Percentiles rank a stretch among this genome's conserved stretches.
phyloP scores from a whole-genome alignment of 2,888 invertebrate genomes.

The Eristalis pertinax region DNA sequence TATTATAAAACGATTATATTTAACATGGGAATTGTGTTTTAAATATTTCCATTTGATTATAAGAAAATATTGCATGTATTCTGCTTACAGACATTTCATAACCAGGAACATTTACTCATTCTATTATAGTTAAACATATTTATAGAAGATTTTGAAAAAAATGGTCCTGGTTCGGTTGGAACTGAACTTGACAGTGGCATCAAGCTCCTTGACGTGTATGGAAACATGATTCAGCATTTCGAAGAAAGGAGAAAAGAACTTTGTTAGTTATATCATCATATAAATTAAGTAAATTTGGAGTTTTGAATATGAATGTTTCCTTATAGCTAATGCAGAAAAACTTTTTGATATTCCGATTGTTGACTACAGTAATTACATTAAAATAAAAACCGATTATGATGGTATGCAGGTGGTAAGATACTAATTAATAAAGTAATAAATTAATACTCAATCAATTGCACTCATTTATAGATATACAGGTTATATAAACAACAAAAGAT shows the following conservation, averaged over 20 bases:
- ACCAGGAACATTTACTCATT: background rate
- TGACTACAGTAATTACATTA: slow-evolving; percentile 89
- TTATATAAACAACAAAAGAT: slow-evolving; percentile 90
- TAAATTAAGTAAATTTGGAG: slow-evolving; percentile 43
- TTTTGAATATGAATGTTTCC: slow-evolving; percentile 20
- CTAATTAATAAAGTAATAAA: background rate
- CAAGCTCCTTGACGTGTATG: slow-evolving; percentile 84
- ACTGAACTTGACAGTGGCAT: slow-evolving; percentile 89
- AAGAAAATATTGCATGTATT: background rate
- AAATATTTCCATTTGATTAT: too few relatives aligned
- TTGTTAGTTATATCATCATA: slow-evolving; percentile 72
- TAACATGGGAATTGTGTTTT: background rate
- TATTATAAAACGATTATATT: background rate
- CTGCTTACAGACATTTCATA: background rate
- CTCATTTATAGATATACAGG: slow-evolving; percentile 84
- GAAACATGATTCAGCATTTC: slow-evolving; percentile 84
- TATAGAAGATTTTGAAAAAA: slow-evolving; percentile 86
- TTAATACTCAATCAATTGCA: background rate
- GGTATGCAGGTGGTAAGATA: slow-evolving; percentile 84
- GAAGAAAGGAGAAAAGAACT: slow-evolving; percentile 85
- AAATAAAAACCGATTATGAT: slow-evolving; percentile 85
- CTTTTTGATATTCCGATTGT: slow-evolving; percentile 93
- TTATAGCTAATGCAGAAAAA: slow-evolving; percentile 88
- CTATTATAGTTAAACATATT: slow-evolving; percentile 82
- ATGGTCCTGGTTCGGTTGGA: slow-evolving; percentile 92